phyloP scores from a whole-genome alignment of 2,797 vertebrate genomes.

The Enteromius viviparus region DNA sequence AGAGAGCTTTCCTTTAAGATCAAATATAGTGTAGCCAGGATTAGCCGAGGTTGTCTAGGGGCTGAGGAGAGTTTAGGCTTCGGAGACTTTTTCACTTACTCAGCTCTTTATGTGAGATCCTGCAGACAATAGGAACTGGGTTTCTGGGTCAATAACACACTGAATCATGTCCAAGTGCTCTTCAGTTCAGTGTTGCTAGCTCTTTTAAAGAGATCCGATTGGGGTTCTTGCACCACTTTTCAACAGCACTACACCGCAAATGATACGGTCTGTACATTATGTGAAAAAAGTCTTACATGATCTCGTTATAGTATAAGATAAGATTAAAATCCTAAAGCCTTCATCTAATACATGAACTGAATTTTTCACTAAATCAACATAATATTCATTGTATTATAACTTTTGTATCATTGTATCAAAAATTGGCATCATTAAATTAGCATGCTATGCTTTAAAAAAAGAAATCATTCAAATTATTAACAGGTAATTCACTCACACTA shows the following conservation, averaged over 20 bases:
- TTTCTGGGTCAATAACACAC: conserved; percentile 43
- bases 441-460: background rate
- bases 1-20: conserved; percentile 18
- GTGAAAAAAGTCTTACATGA: background rate
- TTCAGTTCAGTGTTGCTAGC: background rate
- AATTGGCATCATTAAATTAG: background rate
- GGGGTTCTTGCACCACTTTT: conserved; percentile 16
- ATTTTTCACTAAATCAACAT: background rate
- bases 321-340: background rate
- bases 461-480: background rate
- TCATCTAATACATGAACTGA: background rate
- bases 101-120: conserved; percentile 23
- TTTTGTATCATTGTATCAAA: too few relatives aligned
- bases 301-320: background rate
- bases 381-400: background rate
- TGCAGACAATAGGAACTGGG: conserved; percentile 12
- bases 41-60: background rate
- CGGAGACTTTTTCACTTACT: conserved; percentile 24
- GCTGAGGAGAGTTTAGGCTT: conserved; percentile 8
- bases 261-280: background rate
- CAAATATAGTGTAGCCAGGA: background rate
- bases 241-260: background rate
- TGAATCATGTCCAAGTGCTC: conserved; percentile 3
- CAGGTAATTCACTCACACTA: background rate
- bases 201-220: conserved; percentile 2